Conservation (phyloP, 2,113 vertebrate species). For the Xiphophorus hellerii region DNA sequence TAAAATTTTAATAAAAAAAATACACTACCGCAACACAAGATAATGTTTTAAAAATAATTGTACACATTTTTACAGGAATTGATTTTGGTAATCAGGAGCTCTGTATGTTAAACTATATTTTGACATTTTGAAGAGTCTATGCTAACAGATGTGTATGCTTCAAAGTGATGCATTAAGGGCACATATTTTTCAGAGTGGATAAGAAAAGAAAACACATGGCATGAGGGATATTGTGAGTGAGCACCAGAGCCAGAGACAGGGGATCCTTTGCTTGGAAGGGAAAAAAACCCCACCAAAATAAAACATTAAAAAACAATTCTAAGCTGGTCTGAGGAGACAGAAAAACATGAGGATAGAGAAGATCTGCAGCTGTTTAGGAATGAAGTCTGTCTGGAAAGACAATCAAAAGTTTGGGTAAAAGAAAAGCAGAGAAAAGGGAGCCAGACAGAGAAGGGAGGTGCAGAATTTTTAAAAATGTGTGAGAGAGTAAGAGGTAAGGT, state of each 20-base stretch:
- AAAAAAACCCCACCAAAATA: neutral
- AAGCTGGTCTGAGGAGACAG: conserved; percentile 15
- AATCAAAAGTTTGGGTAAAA: conserved; percentile 54
- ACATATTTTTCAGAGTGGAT: conserved; percentile 13
- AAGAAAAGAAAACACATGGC: conserved; percentile 40
- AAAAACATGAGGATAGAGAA: conserved; percentile 36
- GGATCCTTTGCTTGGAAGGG: neutral
- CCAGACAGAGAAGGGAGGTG: conserved; percentile 15
- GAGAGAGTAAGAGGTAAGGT: conserved; percentile 51
- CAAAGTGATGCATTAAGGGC: conserved; percentile 28
- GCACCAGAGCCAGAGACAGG: neutral
- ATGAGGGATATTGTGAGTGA: neutral
- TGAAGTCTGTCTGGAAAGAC: conserved; percentile 73
- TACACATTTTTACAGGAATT: neutral
- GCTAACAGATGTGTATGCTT: conserved; percentile 15
- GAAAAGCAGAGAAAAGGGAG: conserved; percentile 9
- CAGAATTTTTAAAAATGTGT: conserved; percentile 41
- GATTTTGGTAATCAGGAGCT: neutral
- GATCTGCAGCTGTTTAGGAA: conserved; percentile 59
- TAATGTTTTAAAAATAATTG: neutral
- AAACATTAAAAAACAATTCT: neutral
- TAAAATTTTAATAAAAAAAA: neutral
- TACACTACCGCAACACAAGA: neutral
- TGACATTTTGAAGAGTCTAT: conserved; percentile 34
- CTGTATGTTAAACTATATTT: conserved; percentile 12